Conservation (phyloP, 1,140 invertebrate genomes). For the Luehdorfia chinensis region DNA sequence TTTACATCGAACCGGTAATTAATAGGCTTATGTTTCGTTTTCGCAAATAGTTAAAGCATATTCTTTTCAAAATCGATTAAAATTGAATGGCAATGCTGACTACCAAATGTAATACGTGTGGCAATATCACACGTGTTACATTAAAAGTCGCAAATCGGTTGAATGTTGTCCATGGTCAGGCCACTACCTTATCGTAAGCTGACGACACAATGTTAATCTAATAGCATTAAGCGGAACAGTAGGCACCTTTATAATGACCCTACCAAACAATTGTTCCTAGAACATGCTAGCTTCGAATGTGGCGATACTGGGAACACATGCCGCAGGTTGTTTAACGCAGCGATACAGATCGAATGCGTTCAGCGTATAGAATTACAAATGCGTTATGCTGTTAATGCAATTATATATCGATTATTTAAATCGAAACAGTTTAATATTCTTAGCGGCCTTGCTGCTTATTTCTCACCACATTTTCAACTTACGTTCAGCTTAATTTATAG, state of each 20-base stretch:
- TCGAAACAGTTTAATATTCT: no score
- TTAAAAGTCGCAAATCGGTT: background rate
- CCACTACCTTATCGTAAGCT: background rate
- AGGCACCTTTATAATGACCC: background rate
- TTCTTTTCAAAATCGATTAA: no score
- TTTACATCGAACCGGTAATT: no score
- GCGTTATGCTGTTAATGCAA: background rate
- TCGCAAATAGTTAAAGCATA: no score
- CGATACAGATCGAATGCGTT: conserved; percentile 1
- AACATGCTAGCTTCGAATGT: background rate
- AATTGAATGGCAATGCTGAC: no score
- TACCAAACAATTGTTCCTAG: background rate
- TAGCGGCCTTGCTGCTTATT: no score
- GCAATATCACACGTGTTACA: no score
- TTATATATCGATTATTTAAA: background rate
- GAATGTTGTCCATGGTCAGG: conserved; percentile 7
- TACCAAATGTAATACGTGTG: no score
- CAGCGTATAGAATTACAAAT: background rate
- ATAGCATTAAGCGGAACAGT: background rate
- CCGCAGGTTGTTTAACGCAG: background rate
- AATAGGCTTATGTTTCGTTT: no score
- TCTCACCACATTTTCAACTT: no score
- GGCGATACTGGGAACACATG: background rate
- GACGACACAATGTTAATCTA: background rate
- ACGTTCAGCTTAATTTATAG: no score